These are phyloP conservation scores for Chaetoderma sp. DNA, from an alignment of 2,888 invertebrate genomes.

Conservation along the genomic window DNA sequence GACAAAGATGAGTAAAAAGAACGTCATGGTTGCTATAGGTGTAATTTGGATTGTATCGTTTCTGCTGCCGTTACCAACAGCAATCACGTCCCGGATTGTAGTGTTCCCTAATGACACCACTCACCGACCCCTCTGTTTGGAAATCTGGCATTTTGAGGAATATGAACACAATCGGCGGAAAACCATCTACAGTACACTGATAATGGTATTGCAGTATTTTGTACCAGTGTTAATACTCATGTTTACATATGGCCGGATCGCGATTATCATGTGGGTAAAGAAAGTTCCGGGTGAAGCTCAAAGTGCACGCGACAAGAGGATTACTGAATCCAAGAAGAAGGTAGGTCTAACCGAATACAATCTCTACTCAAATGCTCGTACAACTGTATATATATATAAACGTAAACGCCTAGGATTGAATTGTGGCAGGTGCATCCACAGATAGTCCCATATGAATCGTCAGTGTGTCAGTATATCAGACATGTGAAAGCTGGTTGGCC, in stretches of 20 bases:
- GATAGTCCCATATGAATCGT: too few species aligned
- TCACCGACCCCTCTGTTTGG: conserved; percentile 33
- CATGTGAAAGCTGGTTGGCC: too few species aligned
- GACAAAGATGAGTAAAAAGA: conserved; percentile 81
- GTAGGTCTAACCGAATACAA: too few species aligned
- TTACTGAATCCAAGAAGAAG: conserved; percentile 3
- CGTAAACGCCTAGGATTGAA: too few species aligned
- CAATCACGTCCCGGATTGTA: conserved; percentile 75
- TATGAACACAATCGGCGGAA: conserved; percentile 31
- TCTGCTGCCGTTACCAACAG: conserved; percentile 83
- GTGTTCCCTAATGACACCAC: conserved; percentile 34
- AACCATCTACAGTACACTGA: conserved; percentile 79
- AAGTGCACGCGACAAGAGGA: not conserved
- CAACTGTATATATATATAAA: too few species aligned
- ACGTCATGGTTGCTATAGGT: conserved; percentile 78
- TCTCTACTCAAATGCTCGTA: too few species aligned
- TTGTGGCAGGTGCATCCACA: too few species aligned
- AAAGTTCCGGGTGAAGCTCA: conserved; percentile 73
- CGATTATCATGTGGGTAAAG: conserved; percentile 88
- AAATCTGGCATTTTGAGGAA: conserved; percentile 33
- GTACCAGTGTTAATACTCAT: conserved; percentile 83
- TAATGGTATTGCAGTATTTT: conserved; percentile 85
- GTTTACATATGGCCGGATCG: conserved; percentile 88
- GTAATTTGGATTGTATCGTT: conserved; percentile 82
- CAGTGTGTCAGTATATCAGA: too few species aligned